Conservation (phyloP, 2,888 invertebrate species). For the Philereme transversata region DNA sequence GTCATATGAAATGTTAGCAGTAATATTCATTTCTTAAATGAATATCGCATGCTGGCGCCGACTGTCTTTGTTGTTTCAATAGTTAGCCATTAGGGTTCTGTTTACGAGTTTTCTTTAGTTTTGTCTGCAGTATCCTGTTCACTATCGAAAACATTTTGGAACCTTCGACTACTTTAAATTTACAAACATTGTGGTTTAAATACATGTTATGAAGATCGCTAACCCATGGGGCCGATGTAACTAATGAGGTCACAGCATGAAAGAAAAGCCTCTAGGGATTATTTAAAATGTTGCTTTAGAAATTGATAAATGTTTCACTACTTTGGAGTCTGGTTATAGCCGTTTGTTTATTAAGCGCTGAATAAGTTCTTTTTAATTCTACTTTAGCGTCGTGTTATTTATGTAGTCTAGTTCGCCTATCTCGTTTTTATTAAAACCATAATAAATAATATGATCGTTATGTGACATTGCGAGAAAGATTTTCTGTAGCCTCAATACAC, state of each 20-base stretch:
- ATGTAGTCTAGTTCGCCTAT: too few species aligned
- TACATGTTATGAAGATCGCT: conserved; percentile 10
- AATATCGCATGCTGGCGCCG: not conserved
- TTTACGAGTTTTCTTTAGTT: not conserved
- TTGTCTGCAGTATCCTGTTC: too few species aligned
- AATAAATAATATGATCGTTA: too few species aligned
- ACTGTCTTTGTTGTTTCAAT: conserved; percentile 8
- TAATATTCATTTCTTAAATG: conserved; percentile 5
- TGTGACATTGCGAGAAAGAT: too few species aligned
- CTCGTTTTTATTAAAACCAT: too few species aligned
- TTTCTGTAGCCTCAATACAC: conserved; percentile 12
- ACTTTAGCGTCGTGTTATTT: too few species aligned
- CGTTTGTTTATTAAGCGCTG: too few species aligned
- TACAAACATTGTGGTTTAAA: conserved; percentile 2
- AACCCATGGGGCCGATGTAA: conserved; percentile 22
- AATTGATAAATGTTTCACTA: conserved; percentile 13
- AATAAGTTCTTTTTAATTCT: not conserved
- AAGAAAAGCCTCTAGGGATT: conserved; percentile 30
- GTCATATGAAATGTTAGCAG: not conserved
- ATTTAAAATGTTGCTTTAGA: conserved; percentile 18
- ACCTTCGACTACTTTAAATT: not conserved
- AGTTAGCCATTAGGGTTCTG: not conserved
- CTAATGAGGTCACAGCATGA: conserved; percentile 44
- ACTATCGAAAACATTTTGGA: not conserved
- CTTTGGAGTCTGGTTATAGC: not conserved